Evolutionary conservation across 1,140 invertebrate species (phyloP), one percentile per base, ranked within the genome.

Genomic region (Agrypnia vestita): DNA sequence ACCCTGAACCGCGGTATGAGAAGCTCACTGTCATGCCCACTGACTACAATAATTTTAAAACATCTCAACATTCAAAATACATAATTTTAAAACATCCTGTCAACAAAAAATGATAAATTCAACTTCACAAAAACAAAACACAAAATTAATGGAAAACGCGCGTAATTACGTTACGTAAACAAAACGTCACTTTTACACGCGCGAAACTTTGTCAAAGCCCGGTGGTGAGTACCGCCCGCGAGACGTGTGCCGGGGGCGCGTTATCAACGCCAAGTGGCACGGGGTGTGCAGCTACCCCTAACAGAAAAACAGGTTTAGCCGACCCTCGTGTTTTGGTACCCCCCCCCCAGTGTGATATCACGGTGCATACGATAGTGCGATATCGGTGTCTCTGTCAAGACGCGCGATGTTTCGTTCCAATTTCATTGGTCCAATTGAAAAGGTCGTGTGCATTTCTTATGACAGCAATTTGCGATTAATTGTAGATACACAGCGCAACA

Each of bases 201-300:
- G 49, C 11, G 44, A 55, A 73, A 73, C 21, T 72, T 43, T 43
- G 49, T 73, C 71, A 43, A 73, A 71, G 67, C 49, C 67, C 13
- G 67, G 15, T 69, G 46, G 64, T 46, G 12, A 69, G 46, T 43
- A 46, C 13, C 46, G 44, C 4, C 1, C 49, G 21, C 71, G 71
- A 56, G n/a, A 73, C 71, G 71, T 55, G 49, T 43, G 51, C 21
- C 71, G 4, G 6, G 49, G 17, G 15, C 25, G 71, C 49, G 49
- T 73, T 73, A 73, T 73, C 71, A 73, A 73, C 71, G 49, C 49
- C 8, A 56, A 73, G 44, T 73, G 71, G 49, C 71, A n/a, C 12
- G 15, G 51, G 71, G 49, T n/a, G n/a, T 19, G 7, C 13, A 46
- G 12, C 64, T 6, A 69, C 64, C 64, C 64, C 43, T 25, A 15